Conservation (phyloP, 2,888 invertebrate genomes). For the Eledona agricola region DNA sequence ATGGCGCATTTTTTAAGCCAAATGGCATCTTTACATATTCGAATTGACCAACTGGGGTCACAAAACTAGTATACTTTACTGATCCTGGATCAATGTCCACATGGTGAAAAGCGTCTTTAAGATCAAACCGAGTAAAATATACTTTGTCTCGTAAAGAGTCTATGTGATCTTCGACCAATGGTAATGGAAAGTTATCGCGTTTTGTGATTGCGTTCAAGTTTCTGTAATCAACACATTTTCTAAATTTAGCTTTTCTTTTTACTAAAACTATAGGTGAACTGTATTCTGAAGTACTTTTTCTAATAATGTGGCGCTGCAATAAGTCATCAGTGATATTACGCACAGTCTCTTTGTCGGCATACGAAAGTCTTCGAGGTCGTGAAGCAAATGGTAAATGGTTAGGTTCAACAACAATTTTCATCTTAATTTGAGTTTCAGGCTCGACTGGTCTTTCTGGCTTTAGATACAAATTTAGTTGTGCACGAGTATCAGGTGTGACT, state of each 20-base stretch:
- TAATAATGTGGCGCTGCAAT: constrained; percentile 37
- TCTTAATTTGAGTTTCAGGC: not conserved
- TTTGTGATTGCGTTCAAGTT: constrained; percentile 43
- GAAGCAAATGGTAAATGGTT: not conserved
- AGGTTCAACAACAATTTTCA: not conserved
- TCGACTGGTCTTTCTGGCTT: not conserved
- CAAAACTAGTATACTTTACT: constrained; percentile 39
- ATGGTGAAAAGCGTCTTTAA: constrained; percentile 45
- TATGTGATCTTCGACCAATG: constrained; percentile 45
- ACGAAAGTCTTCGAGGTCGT: constrained; percentile 36
- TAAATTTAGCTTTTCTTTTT: constrained; percentile 41
- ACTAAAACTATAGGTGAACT: constrained; percentile 42
- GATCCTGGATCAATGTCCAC: constrained; percentile 38
- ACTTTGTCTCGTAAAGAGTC: constrained; percentile 40
- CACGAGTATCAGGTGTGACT: not conserved
- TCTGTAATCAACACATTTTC: constrained; percentile 46
- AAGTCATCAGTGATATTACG: constrained; percentile 38
- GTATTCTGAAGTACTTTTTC: constrained; percentile 50
- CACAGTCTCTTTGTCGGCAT: constrained; percentile 35
- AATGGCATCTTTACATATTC: constrained; percentile 47
- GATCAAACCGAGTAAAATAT: constrained; percentile 42
- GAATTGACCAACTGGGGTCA: constrained; percentile 45
- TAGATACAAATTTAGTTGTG: not conserved
- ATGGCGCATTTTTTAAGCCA: constrained; percentile 44
- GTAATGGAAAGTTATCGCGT: constrained; percentile 42